These are phyloP conservation scores for Aplysina aerophoba DNA, from an alignment of 37 sponge, comb jelly and placozoan genomes.

Conservation along the genomic window DNA sequence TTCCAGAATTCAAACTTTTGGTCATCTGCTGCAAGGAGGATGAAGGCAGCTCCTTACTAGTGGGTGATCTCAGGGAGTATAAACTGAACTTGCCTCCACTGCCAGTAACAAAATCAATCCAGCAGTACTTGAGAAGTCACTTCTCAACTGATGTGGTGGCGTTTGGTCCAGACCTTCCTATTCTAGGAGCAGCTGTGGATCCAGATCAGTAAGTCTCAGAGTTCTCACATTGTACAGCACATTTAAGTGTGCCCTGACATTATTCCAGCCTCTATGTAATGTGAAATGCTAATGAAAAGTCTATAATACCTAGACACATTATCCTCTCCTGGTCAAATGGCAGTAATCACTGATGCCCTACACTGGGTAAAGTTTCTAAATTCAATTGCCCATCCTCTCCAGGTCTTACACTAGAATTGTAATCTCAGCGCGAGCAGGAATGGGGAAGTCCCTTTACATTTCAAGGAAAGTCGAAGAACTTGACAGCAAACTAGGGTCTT, in stretches of 20 bases:
- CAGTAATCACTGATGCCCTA: not conserved
- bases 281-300: too few relatives aligned
- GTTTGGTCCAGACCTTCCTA: too few relatives aligned
- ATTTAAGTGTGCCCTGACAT: too few relatives aligned
- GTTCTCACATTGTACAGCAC: not conserved
- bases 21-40: slow-evolving; percentile 72
- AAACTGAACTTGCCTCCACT: too few relatives aligned
- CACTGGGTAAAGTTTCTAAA: not conserved
- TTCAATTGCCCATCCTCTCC: not conserved
- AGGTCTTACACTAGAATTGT: slow-evolving; percentile 71
- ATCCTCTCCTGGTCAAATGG: not conserved
- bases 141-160: too few relatives aligned
- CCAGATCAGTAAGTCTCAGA: slow-evolving; percentile 24
- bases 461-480: slow-evolving; percentile 43
- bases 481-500: not conserved
- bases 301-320: not conserved
- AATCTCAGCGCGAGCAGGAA: slow-evolving; percentile 59
- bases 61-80: too few relatives aligned
- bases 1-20: slow-evolving; percentile 58
- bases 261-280: too few relatives aligned
- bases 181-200: slow-evolving; percentile 27
- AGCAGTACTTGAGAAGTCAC: too few relatives aligned
- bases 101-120: too few relatives aligned
- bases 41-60: slow-evolving; percentile 46
- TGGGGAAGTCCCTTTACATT: slow-evolving; percentile 79